These are phyloP conservation scores for Octodon degus DNA, from an alignment of 2,113 vertebrate species.

Conservation along the genomic window DNA sequence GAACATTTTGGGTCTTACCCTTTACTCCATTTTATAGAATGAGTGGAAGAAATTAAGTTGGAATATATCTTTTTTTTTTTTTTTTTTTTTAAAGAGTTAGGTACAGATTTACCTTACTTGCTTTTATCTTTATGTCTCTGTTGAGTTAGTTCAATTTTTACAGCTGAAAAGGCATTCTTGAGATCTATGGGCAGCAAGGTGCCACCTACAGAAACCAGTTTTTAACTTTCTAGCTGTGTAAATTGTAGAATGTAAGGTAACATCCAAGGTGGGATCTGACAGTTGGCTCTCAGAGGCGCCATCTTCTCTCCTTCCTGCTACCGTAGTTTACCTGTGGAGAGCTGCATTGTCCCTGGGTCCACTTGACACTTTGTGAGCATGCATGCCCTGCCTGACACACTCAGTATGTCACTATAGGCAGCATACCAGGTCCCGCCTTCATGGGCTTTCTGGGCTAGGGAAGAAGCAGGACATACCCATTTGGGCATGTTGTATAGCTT, in stretches of 20 bases:
- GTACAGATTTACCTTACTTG: neutral
- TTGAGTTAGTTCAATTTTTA: neutral
- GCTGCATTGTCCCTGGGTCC: neutral
- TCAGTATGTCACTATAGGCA: neutral
- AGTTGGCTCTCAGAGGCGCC: neutral
- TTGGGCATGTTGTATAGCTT: neutral
- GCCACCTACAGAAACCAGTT: neutral
- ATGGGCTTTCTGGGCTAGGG: neutral
- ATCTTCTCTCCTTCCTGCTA: neutral
- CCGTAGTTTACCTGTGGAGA: neutral
- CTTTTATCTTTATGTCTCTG: neutral
- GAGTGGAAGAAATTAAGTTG: neutral
- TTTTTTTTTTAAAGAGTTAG: neutral
- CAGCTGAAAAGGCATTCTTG: neutral
- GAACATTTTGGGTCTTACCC: constrained; percentile 28
- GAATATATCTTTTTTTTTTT: neutral
- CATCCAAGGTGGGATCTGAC: neutral
- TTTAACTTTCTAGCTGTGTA: neutral
- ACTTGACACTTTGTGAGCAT: neutral
- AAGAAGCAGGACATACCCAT: neutral
- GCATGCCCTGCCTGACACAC: neutral
- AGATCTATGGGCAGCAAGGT: neutral
- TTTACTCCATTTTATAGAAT: neutral
- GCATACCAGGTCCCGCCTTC: neutral
- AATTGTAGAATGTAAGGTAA: neutral